These are phyloP conservation scores for Polypterus bichir DNA, from an alignment of 2,113 vertebrate species.

Conservation along the genomic window DNA sequence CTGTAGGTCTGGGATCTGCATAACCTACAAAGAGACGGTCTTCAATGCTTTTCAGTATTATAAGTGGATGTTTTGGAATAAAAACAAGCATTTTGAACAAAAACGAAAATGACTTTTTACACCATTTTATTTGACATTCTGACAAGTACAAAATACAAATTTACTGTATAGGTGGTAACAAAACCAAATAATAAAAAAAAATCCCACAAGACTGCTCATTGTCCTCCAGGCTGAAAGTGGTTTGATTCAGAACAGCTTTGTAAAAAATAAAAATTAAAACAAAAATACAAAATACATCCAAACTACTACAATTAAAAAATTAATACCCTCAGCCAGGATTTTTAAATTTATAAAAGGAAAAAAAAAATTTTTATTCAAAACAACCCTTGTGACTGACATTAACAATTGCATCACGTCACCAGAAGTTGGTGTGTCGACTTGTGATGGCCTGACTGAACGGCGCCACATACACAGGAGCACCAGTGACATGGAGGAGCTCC, in stretches of 20 bases:
- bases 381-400: no score
- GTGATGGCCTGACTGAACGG: no score
- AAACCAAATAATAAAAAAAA: no score
- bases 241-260: constrained; percentile 47
- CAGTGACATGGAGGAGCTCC: no score
- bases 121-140: constrained; percentile 59
- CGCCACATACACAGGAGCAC: no score
- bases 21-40: no score
- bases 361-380: background rate
- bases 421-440: no score
- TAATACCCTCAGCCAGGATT: constrained; percentile 38
- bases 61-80: no score
- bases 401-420: no score
- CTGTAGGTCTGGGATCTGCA: no score
- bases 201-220: constrained; percentile 25
- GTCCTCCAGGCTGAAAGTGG: constrained; percentile 38
- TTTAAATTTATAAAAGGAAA: constrained; percentile 53
- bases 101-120: constrained; percentile 23
- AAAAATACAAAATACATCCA: constrained; percentile 50
- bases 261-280: constrained; percentile 51
- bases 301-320: constrained; percentile 53
- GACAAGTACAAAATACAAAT: constrained; percentile 64
- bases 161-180: constrained; percentile 49
- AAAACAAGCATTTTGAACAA: no score
- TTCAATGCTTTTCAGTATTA: no score